Evolutionary conservation across 2,113 vertebrate species (phyloP), one percentile per base, ranked within the genome.

Genomic region (Oxyruncus cristatus): DNA sequence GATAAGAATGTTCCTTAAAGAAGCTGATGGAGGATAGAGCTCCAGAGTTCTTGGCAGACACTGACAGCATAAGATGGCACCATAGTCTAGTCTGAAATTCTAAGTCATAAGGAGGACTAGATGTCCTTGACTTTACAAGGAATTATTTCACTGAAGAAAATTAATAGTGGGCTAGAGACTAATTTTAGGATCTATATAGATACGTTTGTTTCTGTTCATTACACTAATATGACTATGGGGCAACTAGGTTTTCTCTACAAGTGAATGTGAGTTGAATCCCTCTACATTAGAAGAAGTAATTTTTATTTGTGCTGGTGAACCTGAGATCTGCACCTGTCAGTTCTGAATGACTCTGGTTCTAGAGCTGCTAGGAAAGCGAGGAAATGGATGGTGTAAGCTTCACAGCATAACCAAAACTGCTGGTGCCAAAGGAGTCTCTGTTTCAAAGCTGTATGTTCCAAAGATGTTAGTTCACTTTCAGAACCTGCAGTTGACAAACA

Each of bases 1-100:
- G 85, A 52, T 95, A 93, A 96, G 93, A 84, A 67, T 81, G 76
- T 78, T 93, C 52, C 85, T 86, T 94, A 65, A 93, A 86, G 85
- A 84, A 92, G 77, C 53, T 75, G 91, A 89, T 82, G 77, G 76
- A 78, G 86, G 66, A 73, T 79, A 73, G 49, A 82, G 41, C 58
- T 78, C 30, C 61, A 82, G 27, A 76, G 70, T 83, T 85, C 53
- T 71, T 85, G 91, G 87, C 85, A 85, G 74, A 67, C 56, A 32
- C 46, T 87, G 83, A 46, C 66, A 76, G 92, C 37, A 3, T 85
- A 87, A 89, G 76, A 87, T 95, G 86, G 74, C 66, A 66, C 37
- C 41, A 0, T 94, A 93, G 49, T 71, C 83, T 84, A 78, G 61
- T 53, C 91, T 92, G 85, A 95, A 94, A 96, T 35, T 42, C 65